Base-by-base conservation (phyloP, 2,113 vertebrate species). In the Clarias batrachus region DNA sequence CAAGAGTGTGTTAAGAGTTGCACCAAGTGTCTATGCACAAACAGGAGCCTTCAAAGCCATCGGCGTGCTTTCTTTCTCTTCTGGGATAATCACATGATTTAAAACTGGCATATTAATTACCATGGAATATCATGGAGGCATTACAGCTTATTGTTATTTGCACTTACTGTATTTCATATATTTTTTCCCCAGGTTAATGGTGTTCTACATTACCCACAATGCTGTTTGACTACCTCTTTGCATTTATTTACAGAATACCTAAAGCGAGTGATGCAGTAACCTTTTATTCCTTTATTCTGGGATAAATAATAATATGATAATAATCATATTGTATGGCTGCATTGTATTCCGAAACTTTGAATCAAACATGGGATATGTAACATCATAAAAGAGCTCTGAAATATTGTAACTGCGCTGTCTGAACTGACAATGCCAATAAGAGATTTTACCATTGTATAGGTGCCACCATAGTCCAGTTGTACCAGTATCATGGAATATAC, bases 1-100 rank as follows among this genome's bases (percentile, higher is more conserved):
- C 88, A 85, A 54, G 52, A 57, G 14, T 30, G 83, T 85, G 86
- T 21, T 81, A 88, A 88, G 73, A 81, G 59, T 88, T 73, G 84
- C 83, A 86, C 87, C 65, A 56, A 54, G 37, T 30, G 33, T 76
- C 80, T 68, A 83, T 65, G 27, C 81, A 83, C 59, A 82, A 52
- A 85, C 83, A 73, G 37, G 68, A 79, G 54, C 81, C 63, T 78
- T 60, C 27, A 81, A 80, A 62, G 87, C n/a, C 21, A 56, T 12
- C 7, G 9, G 27, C 23, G 17, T 14, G 8, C 13, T 17, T 56
- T 56, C 14, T 23, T 37, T 30, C 79, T 73, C 27, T 71, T 71
- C 13, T 57, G 23, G 25, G 5, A 33, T 37, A 37, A 48, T 14
- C 7, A 56, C 0, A 27, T 54, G 9, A 54, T 54, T 56, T 16